These are phyloP conservation scores for Allobates femoralis DNA, from an alignment of 2,797 vertebrate species.

Conservation along the genomic window DNA sequence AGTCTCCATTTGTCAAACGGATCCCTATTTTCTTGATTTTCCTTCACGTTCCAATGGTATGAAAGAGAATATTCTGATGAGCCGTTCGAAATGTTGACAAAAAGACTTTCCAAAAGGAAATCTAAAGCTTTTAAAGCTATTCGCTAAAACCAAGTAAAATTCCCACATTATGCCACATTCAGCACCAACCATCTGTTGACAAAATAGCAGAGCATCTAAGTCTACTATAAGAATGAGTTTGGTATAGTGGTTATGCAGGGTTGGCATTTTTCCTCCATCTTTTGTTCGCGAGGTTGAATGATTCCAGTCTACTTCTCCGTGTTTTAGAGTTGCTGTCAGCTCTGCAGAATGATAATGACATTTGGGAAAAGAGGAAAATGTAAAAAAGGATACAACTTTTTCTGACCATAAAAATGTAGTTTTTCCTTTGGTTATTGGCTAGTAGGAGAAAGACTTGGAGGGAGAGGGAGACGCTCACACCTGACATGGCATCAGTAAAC, in stretches of 20 bases:
- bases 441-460: neutral
- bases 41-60: no score
- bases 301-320: slow-evolving; percentile 19
- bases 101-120: neutral
- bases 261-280: slow-evolving; percentile 13
- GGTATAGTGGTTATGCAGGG: neutral
- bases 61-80: neutral
- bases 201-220: neutral
- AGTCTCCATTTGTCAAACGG: no score
- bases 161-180: neutral
- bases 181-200: neutral
- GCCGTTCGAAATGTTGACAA: no score
- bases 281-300: slow-evolving; percentile 5
- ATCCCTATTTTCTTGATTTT: no score
- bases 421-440: neutral
- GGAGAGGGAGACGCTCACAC: slow-evolving; percentile 6
- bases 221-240: neutral
- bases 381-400: neutral
- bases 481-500: slow-evolving; percentile 46
- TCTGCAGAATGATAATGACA: neutral
- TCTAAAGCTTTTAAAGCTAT: neutral
- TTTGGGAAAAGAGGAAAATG: neutral
- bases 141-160: neutral
- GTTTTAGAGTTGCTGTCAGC: slow-evolving; percentile 5
- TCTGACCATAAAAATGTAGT: slow-evolving; percentile 7